Percentiles rank a stretch among this genome's conserved stretches.
Conservation (phyloP, 2,113 vertebrate genomes). For the Tiliqua scincoides region DNA sequence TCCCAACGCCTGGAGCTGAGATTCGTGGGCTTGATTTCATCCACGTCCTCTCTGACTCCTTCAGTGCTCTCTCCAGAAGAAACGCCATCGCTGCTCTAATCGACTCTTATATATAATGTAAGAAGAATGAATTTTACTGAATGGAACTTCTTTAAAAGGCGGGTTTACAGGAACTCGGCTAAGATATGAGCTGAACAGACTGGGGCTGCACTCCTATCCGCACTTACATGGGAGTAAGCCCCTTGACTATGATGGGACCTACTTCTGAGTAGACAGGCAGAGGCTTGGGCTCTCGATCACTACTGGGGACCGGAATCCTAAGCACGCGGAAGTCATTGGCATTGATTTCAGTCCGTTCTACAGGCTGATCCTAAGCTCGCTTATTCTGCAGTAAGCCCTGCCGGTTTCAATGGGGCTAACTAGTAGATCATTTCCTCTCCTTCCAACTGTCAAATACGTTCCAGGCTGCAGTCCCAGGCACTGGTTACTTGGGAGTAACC, state of each 20-base stretch:
- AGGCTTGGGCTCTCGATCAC: too few relatives aligned
- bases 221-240: too few relatives aligned
- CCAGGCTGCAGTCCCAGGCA: background rate
- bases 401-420: background rate
- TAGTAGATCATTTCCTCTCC: background rate
- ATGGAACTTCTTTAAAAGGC: background rate
- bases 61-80: background rate
- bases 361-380: background rate
- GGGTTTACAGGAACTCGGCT: background rate
- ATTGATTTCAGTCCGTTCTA: background rate
- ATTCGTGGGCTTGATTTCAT: background rate
- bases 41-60: background rate
- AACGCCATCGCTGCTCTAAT: conserved; percentile 5
- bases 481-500: too few relatives aligned
- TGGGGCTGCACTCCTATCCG: too few relatives aligned
- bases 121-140: background rate
- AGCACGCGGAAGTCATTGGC: background rate
- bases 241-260: too few relatives aligned
- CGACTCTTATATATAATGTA: background rate
- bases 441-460: too few relatives aligned
- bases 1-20: background rate
- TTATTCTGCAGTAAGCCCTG: background rate
- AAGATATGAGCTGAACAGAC: background rate
- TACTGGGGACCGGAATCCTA: background rate
- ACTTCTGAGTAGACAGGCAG: too few relatives aligned